A percentile compares a stretch with the other conserved stretches of the same genome.
phyloP scores from a whole-genome alignment of 2,797 vertebrate genomes.

The Hyperoplus immaculatus region DNA sequence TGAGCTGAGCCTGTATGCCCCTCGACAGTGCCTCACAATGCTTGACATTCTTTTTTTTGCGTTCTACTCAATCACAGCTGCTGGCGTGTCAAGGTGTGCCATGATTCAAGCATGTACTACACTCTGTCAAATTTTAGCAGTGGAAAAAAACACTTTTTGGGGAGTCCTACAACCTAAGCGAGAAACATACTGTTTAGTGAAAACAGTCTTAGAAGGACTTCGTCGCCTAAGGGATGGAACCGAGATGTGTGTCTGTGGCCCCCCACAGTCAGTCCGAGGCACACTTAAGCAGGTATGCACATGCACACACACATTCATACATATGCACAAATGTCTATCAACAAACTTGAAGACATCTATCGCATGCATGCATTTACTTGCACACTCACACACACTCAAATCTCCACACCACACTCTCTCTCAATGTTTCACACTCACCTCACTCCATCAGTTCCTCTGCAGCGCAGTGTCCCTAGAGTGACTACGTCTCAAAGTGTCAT shows the following conservation, averaged over 20 bases:
- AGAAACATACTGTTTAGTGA: constrained; percentile 77
- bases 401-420: constrained; percentile 8
- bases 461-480: constrained; percentile 67
- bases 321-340: constrained; percentile 22
- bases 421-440: constrained; percentile 24
- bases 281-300: constrained; percentile 38
- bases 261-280: constrained; percentile 47
- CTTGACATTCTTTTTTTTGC: constrained; percentile 16
- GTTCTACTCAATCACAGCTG: constrained; percentile 24
- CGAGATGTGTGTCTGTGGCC: constrained; percentile 51
- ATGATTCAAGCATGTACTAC: constrained; percentile 61
- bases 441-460: constrained; percentile 44
- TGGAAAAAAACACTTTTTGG: constrained; percentile 55
- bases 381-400: constrained; percentile 23
- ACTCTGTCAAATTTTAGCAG: constrained; percentile 65
- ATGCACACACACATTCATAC: constrained; percentile 34
- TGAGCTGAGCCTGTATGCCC: background rate
- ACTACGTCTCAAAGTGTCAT: constrained; percentile 50
- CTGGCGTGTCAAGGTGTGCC: constrained; percentile 45
- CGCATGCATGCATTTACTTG: background rate
- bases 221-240: constrained; percentile 70
- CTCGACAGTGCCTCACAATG: background rate
- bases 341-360: too few species aligned
- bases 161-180: constrained; percentile 70
- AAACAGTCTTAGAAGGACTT: constrained; percentile 72